These are phyloP conservation scores for Hymenochirus boettgeri DNA, from an alignment of 2,113 vertebrate species.

Conservation along the genomic window DNA sequence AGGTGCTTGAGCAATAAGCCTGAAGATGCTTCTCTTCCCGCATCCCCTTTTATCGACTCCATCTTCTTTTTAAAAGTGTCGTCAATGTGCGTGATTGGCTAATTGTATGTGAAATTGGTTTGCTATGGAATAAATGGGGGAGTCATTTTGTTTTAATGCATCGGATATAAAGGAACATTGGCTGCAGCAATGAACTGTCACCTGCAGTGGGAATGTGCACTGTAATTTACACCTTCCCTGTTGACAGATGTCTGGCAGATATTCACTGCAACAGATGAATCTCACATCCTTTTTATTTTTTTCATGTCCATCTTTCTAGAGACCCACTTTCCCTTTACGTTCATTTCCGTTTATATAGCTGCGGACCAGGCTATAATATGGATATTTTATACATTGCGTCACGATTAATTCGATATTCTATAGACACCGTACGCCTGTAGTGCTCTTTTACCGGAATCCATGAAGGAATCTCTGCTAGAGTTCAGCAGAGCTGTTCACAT, in stretches of 20 bases:
- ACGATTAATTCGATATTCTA: no score
- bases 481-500: slow-evolving; percentile 14
- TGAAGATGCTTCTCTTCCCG: no score
- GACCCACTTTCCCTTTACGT: no score
- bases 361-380: no score
- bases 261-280: neutral
- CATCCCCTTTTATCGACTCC: neutral
- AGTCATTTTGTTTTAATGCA: slow-evolving; percentile 27
- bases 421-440: no score
- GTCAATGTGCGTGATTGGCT: slow-evolving; percentile 32
- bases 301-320: no score
- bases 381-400: no score
- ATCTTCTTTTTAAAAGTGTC: neutral
- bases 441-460: no score
- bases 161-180: slow-evolving; percentile 12
- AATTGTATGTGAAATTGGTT: slow-evolving; percentile 17
- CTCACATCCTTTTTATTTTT: no score
- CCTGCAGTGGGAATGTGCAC: slow-evolving; percentile 5
- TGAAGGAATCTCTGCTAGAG: slow-evolving; percentile 2
- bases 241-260: slow-evolving; percentile 28
- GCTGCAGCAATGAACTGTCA: neutral
- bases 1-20: neutral
- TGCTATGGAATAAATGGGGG: neutral
- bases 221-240: slow-evolving; percentile 8
- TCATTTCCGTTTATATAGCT: no score